Evolutionary conservation across 30 jellyfish, hydroid and myxozoan species (phyloP).

Genomic region (Aurelia sp.): DNA sequence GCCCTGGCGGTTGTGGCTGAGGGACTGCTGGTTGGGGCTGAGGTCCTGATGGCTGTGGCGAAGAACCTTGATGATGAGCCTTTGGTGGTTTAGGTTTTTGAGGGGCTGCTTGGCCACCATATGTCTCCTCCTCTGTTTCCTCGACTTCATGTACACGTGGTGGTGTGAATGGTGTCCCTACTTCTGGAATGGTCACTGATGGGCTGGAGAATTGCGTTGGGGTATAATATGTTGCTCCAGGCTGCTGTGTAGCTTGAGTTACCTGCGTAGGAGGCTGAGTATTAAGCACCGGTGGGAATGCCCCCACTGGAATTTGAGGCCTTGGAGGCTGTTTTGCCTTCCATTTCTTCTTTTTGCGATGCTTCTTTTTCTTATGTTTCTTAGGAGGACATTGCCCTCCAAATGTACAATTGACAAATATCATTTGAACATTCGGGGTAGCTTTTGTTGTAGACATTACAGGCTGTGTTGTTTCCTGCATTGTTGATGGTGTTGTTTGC

Average conservation of each 20-base stretch:
- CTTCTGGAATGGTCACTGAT: conserved; percentile 37
- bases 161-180: conserved; percentile 70
- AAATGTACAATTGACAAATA: conserved; percentile 55
- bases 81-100: background rate
- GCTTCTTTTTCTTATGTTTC: conserved; percentile 15
- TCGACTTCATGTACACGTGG: conserved; percentile 40
- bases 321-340: conserved; percentile 12
- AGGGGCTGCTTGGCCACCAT: conserved; percentile 33
- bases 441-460: conserved; percentile 4
- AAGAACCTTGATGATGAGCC: background rate
- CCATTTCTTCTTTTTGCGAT: conserved; percentile 16
- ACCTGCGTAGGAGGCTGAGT: background rate
- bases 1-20: conserved; percentile 9
- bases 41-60: background rate
- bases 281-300: conserved; percentile 5
- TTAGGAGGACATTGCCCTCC: conserved; percentile 62
- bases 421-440: conserved; percentile 41
- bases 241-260: conserved; percentile 18
- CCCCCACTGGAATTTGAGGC: background rate
- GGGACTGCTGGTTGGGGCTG: conserved; percentile 4
- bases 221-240: conserved; percentile 1
- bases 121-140: conserved; percentile 44
- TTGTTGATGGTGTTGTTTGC: conserved; percentile 9
- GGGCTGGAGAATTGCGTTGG: conserved; percentile 35
- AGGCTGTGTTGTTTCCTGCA: conserved; percentile 7